Evolutionary conservation across 2,888 invertebrate species (phyloP), one percentile per base, ranked within the genome.

Genomic region (Zeuzera pyrina): DNA sequence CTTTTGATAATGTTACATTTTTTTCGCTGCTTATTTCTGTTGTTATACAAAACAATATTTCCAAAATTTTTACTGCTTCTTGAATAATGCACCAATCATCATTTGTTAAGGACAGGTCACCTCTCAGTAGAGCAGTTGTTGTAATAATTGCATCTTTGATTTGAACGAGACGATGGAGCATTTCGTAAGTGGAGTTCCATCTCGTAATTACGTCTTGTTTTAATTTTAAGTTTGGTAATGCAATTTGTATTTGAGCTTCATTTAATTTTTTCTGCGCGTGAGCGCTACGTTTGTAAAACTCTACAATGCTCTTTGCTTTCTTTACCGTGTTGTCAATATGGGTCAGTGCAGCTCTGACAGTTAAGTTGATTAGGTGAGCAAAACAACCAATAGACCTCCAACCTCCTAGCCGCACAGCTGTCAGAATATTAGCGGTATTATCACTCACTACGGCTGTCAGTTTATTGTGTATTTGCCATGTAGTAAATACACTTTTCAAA

Each of bases 141-240:
- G 36, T 26, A 13, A 33, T 36, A 6, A 36, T 25, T 19, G 33
- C 33, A 15, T 40, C 34, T 30, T 39, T 39, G 15, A 28, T 26
- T 23, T 30, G 8, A 11, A 34, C 6, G 4, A 36, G 15, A 6
- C 39, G 30, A 1, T 30, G n/a, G 2, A 39, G 28, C 36, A 39
- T 36, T 6, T 37, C 34, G 13, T 27, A 34, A 12, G 31, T 32
- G 7, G 34, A 34, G 32, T 35, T 36, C 39, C 39, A 39, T 21
- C 21, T 21, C 21, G 21, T 21, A 3, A 21, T 21, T 21, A 21
- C 21, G 21, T 21, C 21, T 3, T 16, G 35, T 29, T 33, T 24
- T 34, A 24, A 24, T 31, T 37, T 15, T 21, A 21, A 21, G 21
- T 28, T 12, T 7, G 31, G 35, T 11, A 28, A 29, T n/a, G 11